phyloP scores from a whole-genome alignment of 2,797 vertebrate species.

The Notamacropus eugenii region DNA sequence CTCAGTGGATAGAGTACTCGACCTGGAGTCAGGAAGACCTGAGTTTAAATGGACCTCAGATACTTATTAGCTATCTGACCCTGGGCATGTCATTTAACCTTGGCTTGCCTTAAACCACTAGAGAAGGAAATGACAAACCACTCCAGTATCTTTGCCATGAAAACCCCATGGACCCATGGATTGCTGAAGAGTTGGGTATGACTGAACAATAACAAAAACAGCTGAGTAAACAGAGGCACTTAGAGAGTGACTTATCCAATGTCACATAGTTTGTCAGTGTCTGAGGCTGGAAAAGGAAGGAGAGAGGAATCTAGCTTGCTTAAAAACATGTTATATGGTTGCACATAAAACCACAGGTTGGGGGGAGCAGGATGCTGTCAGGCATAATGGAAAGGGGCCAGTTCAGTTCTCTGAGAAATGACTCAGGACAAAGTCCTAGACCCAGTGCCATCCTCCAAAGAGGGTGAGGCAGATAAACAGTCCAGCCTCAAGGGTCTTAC shows the following conservation, averaged over 20 bases:
- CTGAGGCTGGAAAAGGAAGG: neutral
- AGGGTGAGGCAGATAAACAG: neutral
- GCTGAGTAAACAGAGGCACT: neutral
- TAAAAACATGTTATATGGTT: neutral
- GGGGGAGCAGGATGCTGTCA: neutral
- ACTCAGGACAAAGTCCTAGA: neutral
- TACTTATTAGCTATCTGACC: neutral
- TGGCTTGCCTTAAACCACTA: no score
- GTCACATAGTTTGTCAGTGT: neutral
- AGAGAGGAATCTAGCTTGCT: neutral
- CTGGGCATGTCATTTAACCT: neutral
- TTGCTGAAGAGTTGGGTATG: neutral
- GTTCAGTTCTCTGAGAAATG: neutral
- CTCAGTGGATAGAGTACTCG: no score
- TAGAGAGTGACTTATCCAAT: neutral
- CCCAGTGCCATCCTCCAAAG: neutral
- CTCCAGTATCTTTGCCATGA: no score
- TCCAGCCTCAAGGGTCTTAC: neutral
- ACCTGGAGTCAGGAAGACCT: no score
- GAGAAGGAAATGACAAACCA: no score
- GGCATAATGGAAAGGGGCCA: neutral
- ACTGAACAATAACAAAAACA: neutral
- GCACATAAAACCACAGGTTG: neutral
- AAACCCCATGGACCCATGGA: no score
- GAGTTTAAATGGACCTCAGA: neutral